phyloP scores from a whole-genome alignment of 2,797 vertebrate species.

The Sebastes aleutianus region DNA sequence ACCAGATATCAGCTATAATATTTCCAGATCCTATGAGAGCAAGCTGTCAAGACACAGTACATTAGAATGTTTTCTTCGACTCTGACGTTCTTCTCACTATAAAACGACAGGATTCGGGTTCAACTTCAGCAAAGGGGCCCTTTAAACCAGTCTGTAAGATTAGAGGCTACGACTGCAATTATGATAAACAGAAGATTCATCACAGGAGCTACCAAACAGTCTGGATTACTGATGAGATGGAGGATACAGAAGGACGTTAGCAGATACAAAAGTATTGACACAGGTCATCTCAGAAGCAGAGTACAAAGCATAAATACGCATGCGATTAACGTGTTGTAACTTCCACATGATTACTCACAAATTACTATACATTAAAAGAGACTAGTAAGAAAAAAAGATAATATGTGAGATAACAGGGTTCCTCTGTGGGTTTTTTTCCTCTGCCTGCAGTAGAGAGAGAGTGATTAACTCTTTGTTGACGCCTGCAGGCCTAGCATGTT shows the following conservation, averaged over 20 bases:
- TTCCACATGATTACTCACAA: conserved; percentile 26
- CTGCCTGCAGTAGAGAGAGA: conserved; percentile 28
- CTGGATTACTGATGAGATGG: conserved; percentile 51
- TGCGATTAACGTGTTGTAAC: neutral
- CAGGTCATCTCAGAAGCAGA: conserved; percentile 2
- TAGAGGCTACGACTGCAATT: conserved; percentile 68
- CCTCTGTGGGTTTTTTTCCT: conserved; percentile 45
- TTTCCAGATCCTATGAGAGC: neutral
- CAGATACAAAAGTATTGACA: neutral
- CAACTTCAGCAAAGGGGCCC: neutral
- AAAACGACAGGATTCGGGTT: neutral
- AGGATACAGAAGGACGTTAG: neutral
- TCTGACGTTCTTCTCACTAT: neutral
- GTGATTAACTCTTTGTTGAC: conserved; percentile 72
- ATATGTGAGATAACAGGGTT: conserved; percentile 43
- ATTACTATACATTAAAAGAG: conserved; percentile 2
- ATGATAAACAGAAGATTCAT: conserved; percentile 72
- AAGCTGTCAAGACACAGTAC: neutral
- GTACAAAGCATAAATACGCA: neutral
- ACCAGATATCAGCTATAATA: neutral
- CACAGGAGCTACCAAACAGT: conserved; percentile 52
- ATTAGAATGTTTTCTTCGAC: conserved; percentile 16
- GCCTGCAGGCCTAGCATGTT: conserved; percentile 63
- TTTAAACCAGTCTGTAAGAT: conserved; percentile 56
- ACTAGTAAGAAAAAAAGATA: conserved; percentile 7